A percentile compares a stretch with the other conserved stretches of the same genome.
Evolutionary conservation across 2,113 vertebrate species (phyloP).

Genomic region (Gobio gobio): DNA sequence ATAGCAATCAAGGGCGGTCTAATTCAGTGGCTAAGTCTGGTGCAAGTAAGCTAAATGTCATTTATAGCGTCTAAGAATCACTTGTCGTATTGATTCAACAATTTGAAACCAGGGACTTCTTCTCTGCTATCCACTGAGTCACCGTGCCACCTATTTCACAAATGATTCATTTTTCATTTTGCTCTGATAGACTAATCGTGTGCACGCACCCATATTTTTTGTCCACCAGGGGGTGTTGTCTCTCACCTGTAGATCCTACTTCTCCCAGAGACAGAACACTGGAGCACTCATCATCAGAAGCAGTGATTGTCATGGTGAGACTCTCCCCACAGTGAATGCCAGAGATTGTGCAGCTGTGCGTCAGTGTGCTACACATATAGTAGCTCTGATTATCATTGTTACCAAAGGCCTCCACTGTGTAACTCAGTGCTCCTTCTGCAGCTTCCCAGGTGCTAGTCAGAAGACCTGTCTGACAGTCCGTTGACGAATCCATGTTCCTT

Average conservation of each 20-base stretch:
- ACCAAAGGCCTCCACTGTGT: constrained; percentile 71
- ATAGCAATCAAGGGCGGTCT: not conserved
- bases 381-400: constrained; percentile 59
- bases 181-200: not conserved
- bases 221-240: not conserved
- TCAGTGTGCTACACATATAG: constrained; percentile 74
- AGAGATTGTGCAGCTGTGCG: constrained; percentile 73
- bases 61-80: too few relatives aligned
- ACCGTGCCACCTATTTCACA: not conserved
- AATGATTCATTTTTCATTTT: too few relatives aligned
- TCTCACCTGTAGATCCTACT: constrained; percentile 73
- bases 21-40: not conserved
- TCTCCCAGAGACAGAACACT: constrained; percentile 64
- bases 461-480: constrained; percentile 64
- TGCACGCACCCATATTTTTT: not conserved
- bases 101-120: too few relatives aligned
- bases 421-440: constrained; percentile 69
- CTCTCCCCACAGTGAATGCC: constrained; percentile 74
- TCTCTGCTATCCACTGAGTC: not conserved
- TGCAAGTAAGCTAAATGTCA: not conserved
- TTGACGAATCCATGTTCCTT: constrained; percentile 63
- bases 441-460: constrained; percentile 73
- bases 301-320: constrained; percentile 71
- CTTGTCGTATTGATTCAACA: too few relatives aligned
- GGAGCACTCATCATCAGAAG: constrained; percentile 72